Evolutionary conservation across 2,797 vertebrate genomes (phyloP).

Genomic region (Potorous gilbertii): DNA sequence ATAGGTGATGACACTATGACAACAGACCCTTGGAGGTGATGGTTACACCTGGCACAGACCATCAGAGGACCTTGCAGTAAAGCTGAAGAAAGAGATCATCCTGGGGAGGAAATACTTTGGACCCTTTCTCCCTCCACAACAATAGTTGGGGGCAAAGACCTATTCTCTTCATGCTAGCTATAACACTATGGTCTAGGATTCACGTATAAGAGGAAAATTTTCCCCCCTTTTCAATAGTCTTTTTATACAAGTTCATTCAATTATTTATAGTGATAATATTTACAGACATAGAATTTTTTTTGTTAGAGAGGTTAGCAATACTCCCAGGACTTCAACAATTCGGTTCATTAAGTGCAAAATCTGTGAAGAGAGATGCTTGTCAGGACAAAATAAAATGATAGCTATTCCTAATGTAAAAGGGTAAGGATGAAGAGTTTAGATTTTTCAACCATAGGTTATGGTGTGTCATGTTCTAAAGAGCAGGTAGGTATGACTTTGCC

Average conservation of each 20-base stretch:
- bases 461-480: conserved; percentile 70
- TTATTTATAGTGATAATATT: conserved; percentile 73
- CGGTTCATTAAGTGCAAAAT: conserved; percentile 77
- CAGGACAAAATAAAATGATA: conserved; percentile 60
- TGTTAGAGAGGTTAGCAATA: conserved; percentile 67
- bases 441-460: conserved; percentile 20
- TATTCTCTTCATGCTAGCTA: background rate
- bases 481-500: conserved; percentile 68
- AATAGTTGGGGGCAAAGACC: background rate
- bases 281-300: conserved; percentile 68
- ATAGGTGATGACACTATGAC: background rate
- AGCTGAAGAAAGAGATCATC: background rate
- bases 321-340: conserved; percentile 73
- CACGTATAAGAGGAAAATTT: conserved; percentile 63
- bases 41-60: background rate
- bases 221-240: conserved; percentile 59
- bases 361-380: conserved; percentile 61
- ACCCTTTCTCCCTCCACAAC: background rate
- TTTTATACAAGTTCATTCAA: conserved; percentile 62
- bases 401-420: conserved; percentile 67
- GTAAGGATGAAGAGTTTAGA: conserved; percentile 43
- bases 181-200: conserved; percentile 52
- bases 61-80: background rate
- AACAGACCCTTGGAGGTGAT: background rate
- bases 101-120: background rate